These are phyloP conservation scores for Cydia strobilella DNA, from an alignment of 1,140 invertebrate species.

Conservation along the genomic window DNA sequence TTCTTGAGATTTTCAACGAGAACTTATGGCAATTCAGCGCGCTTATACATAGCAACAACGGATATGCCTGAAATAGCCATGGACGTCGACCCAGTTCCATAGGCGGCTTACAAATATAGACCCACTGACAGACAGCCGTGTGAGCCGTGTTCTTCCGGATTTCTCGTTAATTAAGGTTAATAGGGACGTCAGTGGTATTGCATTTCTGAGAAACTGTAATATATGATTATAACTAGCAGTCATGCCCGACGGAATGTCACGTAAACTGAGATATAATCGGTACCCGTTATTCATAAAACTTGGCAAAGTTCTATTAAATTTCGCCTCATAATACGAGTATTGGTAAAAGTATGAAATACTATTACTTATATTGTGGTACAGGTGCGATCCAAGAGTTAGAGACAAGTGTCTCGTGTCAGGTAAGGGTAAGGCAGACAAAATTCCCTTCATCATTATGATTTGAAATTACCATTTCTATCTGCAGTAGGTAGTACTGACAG, in stretches of 20 bases:
- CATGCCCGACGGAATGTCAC: neutral
- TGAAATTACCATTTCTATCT: no score
- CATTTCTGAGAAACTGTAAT: constrained; percentile 21
- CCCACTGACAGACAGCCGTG: constrained; percentile 17
- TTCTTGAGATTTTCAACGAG: neutral
- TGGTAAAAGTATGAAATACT: no score
- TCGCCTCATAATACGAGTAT: no score
- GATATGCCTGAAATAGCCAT: constrained; percentile 27
- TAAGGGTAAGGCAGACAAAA: no score
- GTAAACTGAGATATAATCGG: neutral
- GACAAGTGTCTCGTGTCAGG: no score
- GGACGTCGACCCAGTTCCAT: constrained; percentile 25
- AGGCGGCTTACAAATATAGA: constrained; percentile 21
- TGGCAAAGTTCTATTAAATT: neutral
- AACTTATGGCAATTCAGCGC: constrained; percentile 25
- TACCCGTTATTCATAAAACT: neutral
- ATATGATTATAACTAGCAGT: constrained; percentile 2
- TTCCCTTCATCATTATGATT: no score
- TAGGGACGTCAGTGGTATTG: constrained; percentile 4
- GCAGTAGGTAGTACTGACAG: no score
- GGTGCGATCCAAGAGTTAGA: no score
- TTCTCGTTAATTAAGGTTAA: constrained; percentile 20
- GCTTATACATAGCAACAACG: constrained; percentile 26
- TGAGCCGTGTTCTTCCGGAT: constrained; percentile 15
- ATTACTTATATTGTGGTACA: no score